Percentiles rank a stretch among this genome's conserved stretches.
phyloP scores from a whole-genome alignment of 2,888 invertebrate genomes.

The Maniola hyperantus region DNA sequence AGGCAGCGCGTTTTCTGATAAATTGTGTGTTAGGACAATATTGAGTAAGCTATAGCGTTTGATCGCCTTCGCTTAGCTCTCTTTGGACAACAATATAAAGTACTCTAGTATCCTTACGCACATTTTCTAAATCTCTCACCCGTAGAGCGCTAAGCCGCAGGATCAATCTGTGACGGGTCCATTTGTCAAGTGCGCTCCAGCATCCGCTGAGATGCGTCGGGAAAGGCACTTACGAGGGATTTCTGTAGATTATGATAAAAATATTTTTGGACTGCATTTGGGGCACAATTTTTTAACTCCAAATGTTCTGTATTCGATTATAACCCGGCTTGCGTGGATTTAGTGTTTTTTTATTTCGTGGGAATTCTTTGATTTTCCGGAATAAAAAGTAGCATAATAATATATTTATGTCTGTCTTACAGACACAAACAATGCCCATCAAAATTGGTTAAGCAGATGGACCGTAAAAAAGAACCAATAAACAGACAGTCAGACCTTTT shows the following conservation, averaged over 20 bases:
- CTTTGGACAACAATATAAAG: not conserved
- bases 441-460: too few species aligned
- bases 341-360: too few species aligned
- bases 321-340: not conserved
- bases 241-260: conserved; percentile 22
- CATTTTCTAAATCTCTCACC: conserved; percentile 6
- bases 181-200: conserved; percentile 21
- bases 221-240: conserved; percentile 19
- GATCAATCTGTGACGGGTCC: conserved; percentile 18
- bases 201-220: conserved; percentile 3
- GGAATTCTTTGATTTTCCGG: too few species aligned
- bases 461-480: too few species aligned
- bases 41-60: not conserved
- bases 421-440: too few species aligned
- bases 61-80: conserved; percentile 27
- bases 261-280: conserved; percentile 14
- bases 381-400: too few species aligned
- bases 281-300: not conserved
- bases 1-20: too few species aligned
- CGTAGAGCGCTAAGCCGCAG: conserved; percentile 10
- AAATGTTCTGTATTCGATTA: not conserved
- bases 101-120: conserved; percentile 12
- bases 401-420: too few species aligned
- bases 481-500: too few species aligned
- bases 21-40: too few species aligned